Evolutionary conservation across 2,797 vertebrate species (phyloP), one percentile per base, ranked within the genome.

Genomic region (Typhlichthys eigenmanni): DNA sequence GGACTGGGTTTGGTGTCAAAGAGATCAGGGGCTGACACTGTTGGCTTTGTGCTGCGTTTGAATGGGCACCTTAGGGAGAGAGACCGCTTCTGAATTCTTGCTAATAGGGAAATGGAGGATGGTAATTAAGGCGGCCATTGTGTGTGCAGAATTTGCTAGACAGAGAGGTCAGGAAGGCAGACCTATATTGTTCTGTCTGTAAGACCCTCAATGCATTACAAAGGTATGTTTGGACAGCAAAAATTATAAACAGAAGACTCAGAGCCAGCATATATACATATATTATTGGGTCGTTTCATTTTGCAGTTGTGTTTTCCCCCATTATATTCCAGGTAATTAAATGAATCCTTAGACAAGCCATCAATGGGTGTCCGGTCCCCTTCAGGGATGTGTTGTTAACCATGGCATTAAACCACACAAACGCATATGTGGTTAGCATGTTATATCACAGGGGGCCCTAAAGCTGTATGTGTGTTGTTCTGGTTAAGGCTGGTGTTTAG

Each of bases 51-150:
- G 83, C 72, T 38, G 47, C 2, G 17, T 78, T 80, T 92, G 88
- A 93, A 92, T 92, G 86, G 78, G 83, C 84, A 89, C 88, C 86
- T 85, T 84, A 76, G 88, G 88, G 89, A 90, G 89, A 89, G 84
- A 81, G 85, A 68, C 83, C 57, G 62, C 60, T 83, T 87, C 83
- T 92, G 85, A 92, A 91, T 92, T 87, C 80, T 81, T 79, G 75
- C 87, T 78, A 85, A 88, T 89, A 87, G 88, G 87, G 87, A 88
- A 87, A 91, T 88, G 85, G 82, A 87, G 74, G 82, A 81, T 87
- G 85, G 87, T 92, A 91, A 93, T 93, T 92, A 92, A 92, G 89
- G 89, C 84, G 72, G 78, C 80, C 89, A 92, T 93, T 93, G 91
- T 93, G 79, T 53, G 83, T 67, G 85, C 85, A 89, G 84, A 85